A percentile compares a stretch with the other conserved stretches of the same genome.
Evolutionary conservation across 2,113 vertebrate species (phyloP).

Genomic region (Beaufortia kweichowensis): DNA sequence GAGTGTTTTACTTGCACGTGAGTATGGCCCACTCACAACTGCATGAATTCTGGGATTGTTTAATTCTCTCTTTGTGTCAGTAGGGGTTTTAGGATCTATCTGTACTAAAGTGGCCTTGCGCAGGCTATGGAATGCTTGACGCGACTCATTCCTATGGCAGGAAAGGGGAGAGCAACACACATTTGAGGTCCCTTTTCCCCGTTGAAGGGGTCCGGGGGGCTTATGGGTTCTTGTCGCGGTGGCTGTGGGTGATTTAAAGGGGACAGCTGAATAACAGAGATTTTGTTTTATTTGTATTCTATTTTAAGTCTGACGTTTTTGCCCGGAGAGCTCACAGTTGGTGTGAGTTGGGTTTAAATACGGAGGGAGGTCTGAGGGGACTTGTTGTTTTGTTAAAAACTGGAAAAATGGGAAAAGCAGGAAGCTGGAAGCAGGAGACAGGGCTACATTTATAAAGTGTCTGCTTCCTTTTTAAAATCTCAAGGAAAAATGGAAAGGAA

Average conservation of each 20-base stretch:
- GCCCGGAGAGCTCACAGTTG: conserved; percentile 70
- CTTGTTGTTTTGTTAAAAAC: conserved; percentile 50
- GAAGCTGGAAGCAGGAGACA: conserved; percentile 61
- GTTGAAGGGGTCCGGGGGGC: conserved; percentile 59
- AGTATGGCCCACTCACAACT: conserved; percentile 13
- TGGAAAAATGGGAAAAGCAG: conserved; percentile 50
- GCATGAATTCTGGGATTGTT: conserved; percentile 24
- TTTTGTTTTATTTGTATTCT: conserved; percentile 70
- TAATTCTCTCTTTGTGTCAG: background rate
- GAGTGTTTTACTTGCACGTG: conserved; percentile 1
- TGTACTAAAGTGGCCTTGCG: conserved; percentile 52
- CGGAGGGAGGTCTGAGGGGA: conserved; percentile 58
- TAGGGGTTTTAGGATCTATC: background rate
- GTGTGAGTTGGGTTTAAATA: conserved; percentile 59
- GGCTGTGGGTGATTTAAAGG: conserved; percentile 74
- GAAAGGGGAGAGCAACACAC: conserved; percentile 68
- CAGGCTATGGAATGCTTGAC: conserved; percentile 67
- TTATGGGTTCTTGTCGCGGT: conserved; percentile 73
- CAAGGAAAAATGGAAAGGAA: conserved; percentile 48
- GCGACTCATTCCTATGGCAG: conserved; percentile 68
- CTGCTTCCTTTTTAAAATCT: conserved; percentile 57
- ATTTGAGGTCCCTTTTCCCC: conserved; percentile 65
- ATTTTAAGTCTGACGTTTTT: conserved; percentile 71
- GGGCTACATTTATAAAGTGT: conserved; percentile 54
- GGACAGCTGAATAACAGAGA: conserved; percentile 76